Percentiles rank a stretch among this genome's conserved stretches.
Evolutionary conservation across 2,888 invertebrate genomes (phyloP).

Genomic region (Chelonus formosanus): DNA sequence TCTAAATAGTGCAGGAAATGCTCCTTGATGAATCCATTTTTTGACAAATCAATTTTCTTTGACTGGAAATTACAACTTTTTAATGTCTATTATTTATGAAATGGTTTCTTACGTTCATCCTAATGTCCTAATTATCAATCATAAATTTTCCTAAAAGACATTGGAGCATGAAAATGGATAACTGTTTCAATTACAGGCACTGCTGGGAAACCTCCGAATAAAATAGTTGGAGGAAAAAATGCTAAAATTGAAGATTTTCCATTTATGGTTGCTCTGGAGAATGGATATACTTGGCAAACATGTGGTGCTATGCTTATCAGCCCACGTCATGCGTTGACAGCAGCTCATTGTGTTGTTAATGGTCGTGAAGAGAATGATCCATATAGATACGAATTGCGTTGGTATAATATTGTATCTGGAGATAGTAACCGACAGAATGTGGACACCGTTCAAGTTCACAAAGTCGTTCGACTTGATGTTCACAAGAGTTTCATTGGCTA

Average conservation of each 20-base stretch:
- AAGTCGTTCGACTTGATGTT: neutral
- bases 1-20: too few relatives aligned
- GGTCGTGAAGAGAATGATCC: constrained; percentile 1
- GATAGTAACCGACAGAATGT: neutral
- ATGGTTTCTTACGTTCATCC: neutral
- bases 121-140: neutral
- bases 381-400: neutral
- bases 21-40: too few relatives aligned
- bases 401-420: neutral
- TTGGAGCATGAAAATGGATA: too few relatives aligned
- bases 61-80: too few relatives aligned
- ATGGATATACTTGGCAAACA: neutral
- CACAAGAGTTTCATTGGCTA: neutral
- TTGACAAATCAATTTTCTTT: too few relatives aligned
- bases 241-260: constrained; percentile 15
- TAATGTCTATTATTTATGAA: too few relatives aligned
- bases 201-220: neutral
- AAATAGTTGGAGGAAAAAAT: constrained; percentile 11
- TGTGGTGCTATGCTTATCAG: constrained; percentile 16
- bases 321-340: neutral
- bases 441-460: neutral
- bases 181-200: neutral
- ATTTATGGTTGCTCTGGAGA: neutral
- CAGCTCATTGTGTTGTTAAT: constrained; percentile 11
- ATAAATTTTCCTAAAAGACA: neutral